A percentile compares a stretch with the other conserved stretches of the same genome.
These are phyloP conservation scores for Gracilinanus agilis DNA, from an alignment of 2,113 vertebrate genomes.

Conservation along the genomic window DNA sequence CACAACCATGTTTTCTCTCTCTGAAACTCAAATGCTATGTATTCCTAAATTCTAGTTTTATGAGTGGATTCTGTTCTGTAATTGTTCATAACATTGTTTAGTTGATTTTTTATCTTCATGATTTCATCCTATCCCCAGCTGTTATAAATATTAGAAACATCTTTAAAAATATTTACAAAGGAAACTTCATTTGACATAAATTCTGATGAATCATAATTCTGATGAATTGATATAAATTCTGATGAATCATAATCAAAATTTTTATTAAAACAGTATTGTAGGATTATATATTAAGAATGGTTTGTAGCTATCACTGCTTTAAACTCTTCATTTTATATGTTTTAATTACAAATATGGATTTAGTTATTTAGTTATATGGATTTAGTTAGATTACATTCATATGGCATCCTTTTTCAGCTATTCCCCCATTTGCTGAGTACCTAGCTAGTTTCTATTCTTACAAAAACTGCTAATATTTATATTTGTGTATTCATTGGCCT, in stretches of 20 bases:
- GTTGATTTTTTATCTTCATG: not conserved
- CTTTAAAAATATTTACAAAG: not conserved
- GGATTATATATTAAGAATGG: not conserved
- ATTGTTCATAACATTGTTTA: not conserved
- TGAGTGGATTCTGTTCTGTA: conserved; percentile 15
- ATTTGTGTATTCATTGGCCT: not conserved
- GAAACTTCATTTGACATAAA: not conserved
- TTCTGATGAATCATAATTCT: not conserved
- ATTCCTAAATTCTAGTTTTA: conserved; percentile 30
- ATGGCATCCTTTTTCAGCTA: not conserved
- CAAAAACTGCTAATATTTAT: not conserved
- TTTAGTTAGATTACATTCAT: not conserved
- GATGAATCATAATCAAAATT: not conserved
- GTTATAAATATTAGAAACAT: not conserved
- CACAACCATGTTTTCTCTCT: not conserved
- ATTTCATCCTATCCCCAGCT: not conserved
- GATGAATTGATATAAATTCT: too few species aligned
- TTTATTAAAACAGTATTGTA: not conserved
- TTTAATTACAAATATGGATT: not conserved
- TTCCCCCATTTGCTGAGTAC: not conserved
- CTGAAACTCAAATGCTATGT: conserved; percentile 16
- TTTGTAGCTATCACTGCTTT: not conserved
- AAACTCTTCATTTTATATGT: not conserved
- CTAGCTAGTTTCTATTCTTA: not conserved
- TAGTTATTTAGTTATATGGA: not conserved